These are phyloP conservation scores for Phytoseiulus persimilis DNA, from an alignment of 2,888 invertebrate genomes.

Conservation along the genomic window DNA sequence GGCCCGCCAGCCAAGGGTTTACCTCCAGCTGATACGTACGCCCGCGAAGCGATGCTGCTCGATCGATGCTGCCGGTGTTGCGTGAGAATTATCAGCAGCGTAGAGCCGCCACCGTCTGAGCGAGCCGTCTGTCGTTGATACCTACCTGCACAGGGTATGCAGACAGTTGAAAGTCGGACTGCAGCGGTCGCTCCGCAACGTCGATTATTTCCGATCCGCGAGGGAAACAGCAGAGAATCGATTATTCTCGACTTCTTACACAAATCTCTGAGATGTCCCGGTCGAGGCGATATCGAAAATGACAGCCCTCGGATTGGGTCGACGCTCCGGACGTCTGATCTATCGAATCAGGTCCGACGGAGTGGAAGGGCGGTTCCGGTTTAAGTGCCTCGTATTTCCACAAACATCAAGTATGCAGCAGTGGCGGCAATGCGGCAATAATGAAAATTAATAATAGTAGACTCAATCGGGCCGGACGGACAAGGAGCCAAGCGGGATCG, in stretches of 20 bases:
- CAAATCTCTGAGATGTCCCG: background rate
- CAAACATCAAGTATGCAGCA: background rate
- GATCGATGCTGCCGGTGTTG: background rate
- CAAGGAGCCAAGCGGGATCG: background rate
- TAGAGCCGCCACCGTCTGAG: background rate
- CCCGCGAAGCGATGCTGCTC: background rate
- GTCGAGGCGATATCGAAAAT: background rate
- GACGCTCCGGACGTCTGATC: background rate
- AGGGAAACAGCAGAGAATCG: background rate
- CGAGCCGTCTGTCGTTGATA: background rate
- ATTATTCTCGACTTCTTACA: background rate
- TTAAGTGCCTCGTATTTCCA: background rate
- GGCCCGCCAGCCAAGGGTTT: background rate
- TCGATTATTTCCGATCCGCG: background rate
- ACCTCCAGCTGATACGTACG: constrained; percentile 5
- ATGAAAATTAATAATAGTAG: constrained; percentile 33
- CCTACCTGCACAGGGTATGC: background rate
- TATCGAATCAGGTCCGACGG: background rate
- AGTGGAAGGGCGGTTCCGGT: background rate
- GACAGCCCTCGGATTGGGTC: background rate
- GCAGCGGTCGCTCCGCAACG: background rate
- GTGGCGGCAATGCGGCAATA: constrained; percentile 12
- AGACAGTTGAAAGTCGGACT: background rate
- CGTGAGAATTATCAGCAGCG: background rate
- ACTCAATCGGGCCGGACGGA: background rate